phyloP scores from a whole-genome alignment of 2,113 vertebrate species.

The Castor canadensis region DNA sequence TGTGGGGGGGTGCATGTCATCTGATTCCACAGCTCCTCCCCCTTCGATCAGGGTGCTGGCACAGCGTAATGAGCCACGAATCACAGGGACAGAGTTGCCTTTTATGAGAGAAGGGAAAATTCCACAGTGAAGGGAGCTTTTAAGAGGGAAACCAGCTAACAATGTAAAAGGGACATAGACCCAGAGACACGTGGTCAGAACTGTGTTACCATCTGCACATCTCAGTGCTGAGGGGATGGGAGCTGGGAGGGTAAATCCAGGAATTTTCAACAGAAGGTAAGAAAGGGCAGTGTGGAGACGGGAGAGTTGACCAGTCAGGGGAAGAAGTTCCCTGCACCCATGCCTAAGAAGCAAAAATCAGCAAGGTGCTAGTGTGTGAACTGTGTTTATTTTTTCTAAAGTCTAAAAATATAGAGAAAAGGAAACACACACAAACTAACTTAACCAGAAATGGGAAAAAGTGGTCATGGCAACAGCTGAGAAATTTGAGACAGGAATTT shows the following conservation, averaged over 20 bases:
- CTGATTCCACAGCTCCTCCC: neutral
- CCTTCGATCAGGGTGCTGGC: neutral
- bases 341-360: neutral
- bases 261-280: constrained; percentile 20
- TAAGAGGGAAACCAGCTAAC: constrained; percentile 16
- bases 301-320: neutral
- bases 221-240: neutral
- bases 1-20: neutral
- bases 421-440: constrained; percentile 47
- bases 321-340: neutral
- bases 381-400: constrained; percentile 65
- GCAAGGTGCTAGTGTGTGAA: constrained; percentile 52
- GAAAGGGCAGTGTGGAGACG: neutral
- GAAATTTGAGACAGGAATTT: constrained; percentile 70
- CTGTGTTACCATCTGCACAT: neutral
- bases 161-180: neutral
- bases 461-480: constrained; percentile 37
- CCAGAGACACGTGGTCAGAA: neutral
- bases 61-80: neutral
- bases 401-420: constrained; percentile 75
- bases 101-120: neutral
- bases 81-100: neutral
- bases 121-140: neutral
- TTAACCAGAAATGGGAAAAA: constrained; percentile 65
- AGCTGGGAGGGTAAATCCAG: neutral